Evolutionary conservation across 1,140 invertebrate genomes (phyloP).

Genomic region (Yoshiicerus persimilis): DNA sequence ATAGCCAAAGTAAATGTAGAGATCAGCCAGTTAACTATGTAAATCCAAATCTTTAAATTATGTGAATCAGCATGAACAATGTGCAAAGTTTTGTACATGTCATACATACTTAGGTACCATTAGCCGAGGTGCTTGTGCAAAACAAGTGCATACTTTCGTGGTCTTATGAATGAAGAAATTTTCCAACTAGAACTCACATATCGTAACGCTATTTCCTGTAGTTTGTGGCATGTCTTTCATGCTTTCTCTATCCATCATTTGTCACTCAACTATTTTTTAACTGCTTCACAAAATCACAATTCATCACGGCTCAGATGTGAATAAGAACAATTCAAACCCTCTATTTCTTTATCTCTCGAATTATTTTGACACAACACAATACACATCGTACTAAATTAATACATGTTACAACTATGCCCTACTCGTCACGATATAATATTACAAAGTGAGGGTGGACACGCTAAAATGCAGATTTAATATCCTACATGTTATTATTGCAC

Average conservation of each 20-base stretch:
- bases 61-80: neutral
- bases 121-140: conserved; percentile 27
- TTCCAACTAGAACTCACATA: neutral
- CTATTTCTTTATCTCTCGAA: neutral
- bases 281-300: neutral
- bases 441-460: neutral
- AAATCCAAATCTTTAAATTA: neutral
- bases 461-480: neutral
- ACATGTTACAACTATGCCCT: neutral
- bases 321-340: neutral
- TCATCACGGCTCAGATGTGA: neutral
- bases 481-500: neutral
- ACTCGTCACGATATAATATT: neutral
- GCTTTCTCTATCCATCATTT: conserved; percentile 20
- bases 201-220: conserved; percentile 34
- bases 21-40: neutral
- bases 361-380: neutral
- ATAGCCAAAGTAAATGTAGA: neutral
- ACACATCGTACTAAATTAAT: neutral
- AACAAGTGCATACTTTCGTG: conserved; percentile 15
- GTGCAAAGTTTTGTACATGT: neutral
- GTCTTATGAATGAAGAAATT: conserved; percentile 28
- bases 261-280: neutral
- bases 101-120: neutral
- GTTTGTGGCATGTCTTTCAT: conserved; percentile 12